Evolutionary conservation across 2,797 vertebrate species (phyloP), one percentile per base, ranked within the genome.

Genomic region (Pachyuromys duprasi): DNA sequence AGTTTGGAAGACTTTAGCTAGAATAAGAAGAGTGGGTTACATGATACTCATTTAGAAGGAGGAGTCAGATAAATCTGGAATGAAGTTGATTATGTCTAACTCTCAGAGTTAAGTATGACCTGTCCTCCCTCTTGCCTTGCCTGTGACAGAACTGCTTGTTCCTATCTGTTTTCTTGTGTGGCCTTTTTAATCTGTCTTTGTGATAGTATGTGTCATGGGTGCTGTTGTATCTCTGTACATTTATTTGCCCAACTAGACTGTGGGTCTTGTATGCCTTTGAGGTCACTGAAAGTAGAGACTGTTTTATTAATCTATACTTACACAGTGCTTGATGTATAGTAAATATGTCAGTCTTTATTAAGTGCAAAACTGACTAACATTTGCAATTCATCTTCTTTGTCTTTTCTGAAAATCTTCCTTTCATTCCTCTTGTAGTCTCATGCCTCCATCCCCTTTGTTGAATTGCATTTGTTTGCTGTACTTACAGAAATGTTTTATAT

Each of bases 271-370:
- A 36, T 17, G 28, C 60, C 12, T 63, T 90, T 79, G 57, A 86
- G 84, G 11, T 87, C 31, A 90, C 78, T 69, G 36, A 88, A 42
- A 26, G 26, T 86, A 89, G 69, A 82, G 20, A 70, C 26, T 80
- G n/a, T 94, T 94, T 90, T 81, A 92, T 80, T 76, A 91, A 70
- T 76, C 72, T 90, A 5, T 63, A 70, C 3, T n/a, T 92, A n/a
- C 3, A 86, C 55, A 72, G 17, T 90, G 24, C 55, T 65, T 88
- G 62, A 86, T 13, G 31, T 79, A 65, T 0, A 93, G 60, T 78
- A 90, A 91, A 92, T 86, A 92, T 22, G 84, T 86, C 69, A 86
- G 42, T 80, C 31, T 95, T 86, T 82, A n/a, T 89, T 91, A 79
- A 82, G 80, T 90, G 5, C 26, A 31, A 65, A 11, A 94, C 53